phyloP scores from a whole-genome alignment of 2,888 invertebrate genomes.

The Plemyria rubiginata region DNA sequence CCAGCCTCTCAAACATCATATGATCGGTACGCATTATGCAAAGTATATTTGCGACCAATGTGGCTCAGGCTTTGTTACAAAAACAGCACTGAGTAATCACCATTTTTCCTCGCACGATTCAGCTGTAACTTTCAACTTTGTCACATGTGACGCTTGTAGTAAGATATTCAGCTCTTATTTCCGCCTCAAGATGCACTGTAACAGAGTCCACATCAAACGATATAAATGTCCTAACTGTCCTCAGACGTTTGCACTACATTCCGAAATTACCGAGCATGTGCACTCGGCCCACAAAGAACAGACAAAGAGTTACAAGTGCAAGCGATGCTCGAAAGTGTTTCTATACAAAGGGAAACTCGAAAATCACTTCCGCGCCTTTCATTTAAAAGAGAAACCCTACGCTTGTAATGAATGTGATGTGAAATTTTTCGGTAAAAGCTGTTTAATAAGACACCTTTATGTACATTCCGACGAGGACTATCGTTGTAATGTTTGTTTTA shows the following conservation, averaged over 20 bases:
- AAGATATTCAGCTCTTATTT: slow-evolving; percentile 74
- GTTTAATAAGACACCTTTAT: too few relatives aligned
- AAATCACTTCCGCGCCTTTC: slow-evolving; percentile 53
- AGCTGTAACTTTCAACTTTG: slow-evolving; percentile 46
- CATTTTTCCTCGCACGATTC: slow-evolving; percentile 55
- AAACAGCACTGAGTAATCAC: too few relatives aligned
- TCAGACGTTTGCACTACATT: slow-evolving; percentile 72
- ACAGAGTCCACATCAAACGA: slow-evolving; percentile 72
- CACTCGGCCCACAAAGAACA: slow-evolving; percentile 67
- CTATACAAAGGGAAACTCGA: slow-evolving; percentile 60
- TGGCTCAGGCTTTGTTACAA: slow-evolving; percentile 46
- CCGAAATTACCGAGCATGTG: slow-evolving; percentile 74
- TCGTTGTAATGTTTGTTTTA: too few relatives aligned
- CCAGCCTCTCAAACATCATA: slow-evolving; percentile 50
- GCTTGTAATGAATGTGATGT: not conserved
- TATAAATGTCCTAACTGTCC: slow-evolving; percentile 73
- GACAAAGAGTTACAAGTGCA: slow-evolving; percentile 73
- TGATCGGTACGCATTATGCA: slow-evolving; percentile 55
- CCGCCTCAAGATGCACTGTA: slow-evolving; percentile 42
- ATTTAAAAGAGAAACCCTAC: slow-evolving; percentile 33
- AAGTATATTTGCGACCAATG: slow-evolving; percentile 59
- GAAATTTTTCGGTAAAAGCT: too few relatives aligned
- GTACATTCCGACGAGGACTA: too few relatives aligned
- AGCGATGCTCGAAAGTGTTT: slow-evolving; percentile 70
- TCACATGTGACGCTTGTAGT: slow-evolving; percentile 74